Evolutionary conservation across 2,888 invertebrate genomes (phyloP).

Genomic region (Pherbina coryleti): DNA sequence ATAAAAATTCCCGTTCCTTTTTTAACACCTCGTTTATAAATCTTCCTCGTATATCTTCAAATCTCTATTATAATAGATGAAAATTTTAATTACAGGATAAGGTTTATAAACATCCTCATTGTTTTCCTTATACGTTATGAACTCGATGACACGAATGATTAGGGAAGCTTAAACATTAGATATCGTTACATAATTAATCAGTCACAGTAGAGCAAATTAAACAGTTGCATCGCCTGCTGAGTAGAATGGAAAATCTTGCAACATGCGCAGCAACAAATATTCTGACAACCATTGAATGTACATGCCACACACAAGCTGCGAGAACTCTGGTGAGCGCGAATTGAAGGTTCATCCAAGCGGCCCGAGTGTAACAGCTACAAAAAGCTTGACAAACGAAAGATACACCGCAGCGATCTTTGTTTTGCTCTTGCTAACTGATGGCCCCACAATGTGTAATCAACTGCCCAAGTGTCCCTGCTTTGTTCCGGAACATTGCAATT

Average conservation of each 20-base stretch:
- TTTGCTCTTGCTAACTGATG: neutral
- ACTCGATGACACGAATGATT: neutral
- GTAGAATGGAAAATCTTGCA: neutral
- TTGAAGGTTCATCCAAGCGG: constrained; percentile 5
- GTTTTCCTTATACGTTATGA: no score
- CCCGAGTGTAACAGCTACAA: constrained; percentile 9
- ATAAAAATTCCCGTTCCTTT: no score
- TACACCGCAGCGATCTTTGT: constrained; percentile 20
- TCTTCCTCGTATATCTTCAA: no score
- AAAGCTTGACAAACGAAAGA: constrained; percentile 21
- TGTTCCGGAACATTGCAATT: neutral
- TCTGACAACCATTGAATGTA: constrained; percentile 19
- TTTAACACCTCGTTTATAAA: no score
- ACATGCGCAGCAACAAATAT: neutral
- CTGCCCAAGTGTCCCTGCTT: constrained; percentile 14
- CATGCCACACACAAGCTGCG: constrained; percentile 31
- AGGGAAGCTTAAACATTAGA: neutral
- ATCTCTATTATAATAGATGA: no score
- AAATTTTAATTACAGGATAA: no score
- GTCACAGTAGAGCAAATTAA: neutral
- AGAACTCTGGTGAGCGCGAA: constrained; percentile 15
- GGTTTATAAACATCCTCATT: no score
- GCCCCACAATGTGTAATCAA: constrained; percentile 22
- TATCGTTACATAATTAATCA: constrained; percentile 21
- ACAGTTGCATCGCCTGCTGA: constrained; percentile 5